Evolutionary conservation across 2,113 vertebrate genomes (phyloP), one percentile per base, ranked within the genome.

Genomic region (Zosterops hypoxanthus): DNA sequence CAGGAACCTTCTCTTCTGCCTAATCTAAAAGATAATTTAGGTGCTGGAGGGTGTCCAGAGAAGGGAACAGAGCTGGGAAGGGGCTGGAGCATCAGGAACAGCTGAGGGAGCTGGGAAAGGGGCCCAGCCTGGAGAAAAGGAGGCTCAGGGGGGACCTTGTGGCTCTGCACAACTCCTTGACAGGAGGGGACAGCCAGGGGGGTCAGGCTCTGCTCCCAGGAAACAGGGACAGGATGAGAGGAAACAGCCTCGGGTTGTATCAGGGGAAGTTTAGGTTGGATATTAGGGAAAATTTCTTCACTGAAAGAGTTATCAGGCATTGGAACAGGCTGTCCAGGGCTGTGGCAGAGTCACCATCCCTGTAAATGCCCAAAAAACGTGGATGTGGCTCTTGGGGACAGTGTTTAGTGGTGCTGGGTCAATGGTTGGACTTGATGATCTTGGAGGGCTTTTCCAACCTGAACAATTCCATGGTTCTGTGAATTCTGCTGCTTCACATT

Each of bases 71-170:
- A 26, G 61, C 11, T 34, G 46, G 14, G 11, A 68, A 25, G n/a
- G 23, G 0, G 1, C 33, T 39, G 46, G 53, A 66, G 53, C 46
- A 0, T 23, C 19, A 66, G 60, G 52, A 39, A 33, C 0, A 0
- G 28, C 33, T 60, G 69, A 68, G 12, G 33, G 77, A 82, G 36
- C 52, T 82, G 86, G 49, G 6, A 4, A 44, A 34, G 28, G 39
- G 16, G n/a, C 69, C 41, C n/a, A 82, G 23, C 7, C 50, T 72
- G 76, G 59, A 50, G 34, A 1, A 65, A 28, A 33, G 50, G 26
- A 5, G 44, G 42, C 12, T 50, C 59, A 11, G 29, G 14, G 7
- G 24, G 28, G 0, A 2, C 7, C 19, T 18, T 21, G 0, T n/a
- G 23, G 13, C 7, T 52, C 86, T 75, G 14, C 52, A 68, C 39